These are phyloP conservation scores for Phaonia tiefii DNA, from an alignment of 2,888 invertebrate genomes.

Conservation along the genomic window DNA sequence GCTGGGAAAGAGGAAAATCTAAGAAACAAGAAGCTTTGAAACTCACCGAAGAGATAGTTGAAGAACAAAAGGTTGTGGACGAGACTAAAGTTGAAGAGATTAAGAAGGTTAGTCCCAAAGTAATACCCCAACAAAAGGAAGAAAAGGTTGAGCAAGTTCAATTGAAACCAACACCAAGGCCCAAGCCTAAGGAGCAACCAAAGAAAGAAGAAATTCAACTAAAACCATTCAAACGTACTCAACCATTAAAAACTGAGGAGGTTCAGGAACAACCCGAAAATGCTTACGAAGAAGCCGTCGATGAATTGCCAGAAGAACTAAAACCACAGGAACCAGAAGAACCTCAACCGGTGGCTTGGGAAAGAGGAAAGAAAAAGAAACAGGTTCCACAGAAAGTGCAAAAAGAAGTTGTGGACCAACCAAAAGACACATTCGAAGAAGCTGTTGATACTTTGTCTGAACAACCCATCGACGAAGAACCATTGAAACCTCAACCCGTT, in stretches of 20 bases:
- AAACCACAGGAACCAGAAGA: conserved; percentile 68
- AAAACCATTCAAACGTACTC: conserved; percentile 78
- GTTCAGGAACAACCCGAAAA: conserved; percentile 63
- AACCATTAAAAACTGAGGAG: conserved; percentile 64
- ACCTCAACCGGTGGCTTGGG: conserved; percentile 78
- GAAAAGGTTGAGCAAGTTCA: conserved; percentile 75
- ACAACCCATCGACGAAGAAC: conserved; percentile 45
- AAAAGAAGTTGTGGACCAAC: conserved; percentile 34
- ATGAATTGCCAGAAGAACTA: conserved; percentile 49
- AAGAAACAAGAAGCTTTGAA: conserved; percentile 62
- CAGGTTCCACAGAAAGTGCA: conserved; percentile 23
- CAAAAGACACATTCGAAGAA: conserved; percentile 55
- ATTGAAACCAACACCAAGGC: conserved; percentile 65
- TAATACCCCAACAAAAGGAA: conserved; percentile 69
- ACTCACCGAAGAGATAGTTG: not conserved
- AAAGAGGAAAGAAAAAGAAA: conserved; percentile 77
- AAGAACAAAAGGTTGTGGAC: conserved; percentile 21
- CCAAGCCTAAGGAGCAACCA: conserved; percentile 67
- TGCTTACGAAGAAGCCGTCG: conserved; percentile 70
- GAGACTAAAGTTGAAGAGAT: conserved; percentile 55
- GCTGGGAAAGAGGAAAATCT: conserved; percentile 77
- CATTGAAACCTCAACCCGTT: conserved; percentile 71
- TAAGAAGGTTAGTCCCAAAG: conserved; percentile 65
- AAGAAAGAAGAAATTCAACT: conserved; percentile 76
- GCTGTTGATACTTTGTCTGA: conserved; percentile 45